Evolutionary conservation across 92 coral and sea anemone genomes (phyloP), one percentile per base, ranked within the genome.

Genomic region (Nematostella vectensis): DNA sequence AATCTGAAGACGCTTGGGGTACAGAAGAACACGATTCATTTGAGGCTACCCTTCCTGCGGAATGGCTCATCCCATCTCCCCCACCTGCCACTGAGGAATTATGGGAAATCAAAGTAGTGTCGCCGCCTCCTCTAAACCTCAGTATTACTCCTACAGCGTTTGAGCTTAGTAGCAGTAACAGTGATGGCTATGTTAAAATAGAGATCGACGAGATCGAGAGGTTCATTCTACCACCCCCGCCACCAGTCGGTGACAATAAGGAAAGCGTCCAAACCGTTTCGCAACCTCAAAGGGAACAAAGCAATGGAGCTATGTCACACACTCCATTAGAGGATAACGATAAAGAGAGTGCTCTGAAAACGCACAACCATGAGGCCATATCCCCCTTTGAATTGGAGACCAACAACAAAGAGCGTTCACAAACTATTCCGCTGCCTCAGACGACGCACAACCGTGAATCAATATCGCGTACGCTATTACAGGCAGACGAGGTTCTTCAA

Each of bases 51-150:
- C 15, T 75, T 3, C 75, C 73, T 0, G 53, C 80, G 40, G 62
- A 74, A 4, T 83, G 94, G 94, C 61, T 79, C 65, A 68, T 83
- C 24, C 94, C 94, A 25, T 57, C 80, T 31, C 94, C 94, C 6
- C 87, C 94, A 11, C 39, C 75, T 31, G 69, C 68, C 19, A 83
- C 87, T 0, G 71, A 69, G 16, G 76, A 80, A 59, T 76, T 83
- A 17, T 30, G 56, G 30, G 79, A 83, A 45, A 59, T 83, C 29
- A 65, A n/a, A 15, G 68, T 83, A 11, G 87, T 67, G 31, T 60
- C 87, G 24, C 83, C 94, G 4, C 94, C 87, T 18, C 94, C 94
- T 1, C 21, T 2, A n/a, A 50, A 44, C 44, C 54, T 54, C 31
- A 29, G 36, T 6, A 48, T 57, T 38, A 39, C 69, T 12, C 57